Evolutionary conservation across 2,797 vertebrate genomes (phyloP), one percentile per base, ranked within the genome.

Genomic region (Acanthiza pusilla): DNA sequence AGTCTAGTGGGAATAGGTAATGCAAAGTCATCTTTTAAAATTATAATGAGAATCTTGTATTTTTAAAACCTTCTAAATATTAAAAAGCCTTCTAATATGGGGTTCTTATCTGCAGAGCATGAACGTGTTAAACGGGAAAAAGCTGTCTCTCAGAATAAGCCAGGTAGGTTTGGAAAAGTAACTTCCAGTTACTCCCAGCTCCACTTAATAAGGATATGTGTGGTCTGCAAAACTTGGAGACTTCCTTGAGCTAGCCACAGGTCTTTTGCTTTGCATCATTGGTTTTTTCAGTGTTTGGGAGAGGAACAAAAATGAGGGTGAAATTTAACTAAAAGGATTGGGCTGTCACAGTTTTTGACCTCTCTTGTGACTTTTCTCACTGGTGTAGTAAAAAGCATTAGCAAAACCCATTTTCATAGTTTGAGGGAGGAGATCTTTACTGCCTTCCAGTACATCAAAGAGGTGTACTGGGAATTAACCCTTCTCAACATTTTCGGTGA

Each of bases 21-120:
- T 62, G 11, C 13, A 71, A 82, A 76, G 11, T 58, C 5, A 38
- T 32, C 16, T 66, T 77, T 58, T 55, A 30, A 73, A 85, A 68
- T 27, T 10, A 23, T 36, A 54, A 75, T 16, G 7, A 20, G 9
- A 67, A 34, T 54, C 0, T 57, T 54, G 72, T 34, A 2, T 77
- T 91, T 94, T 61, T 45, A 7, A 85, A 85, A 40, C 45, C 9
- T 42, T 38, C 10, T 8, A 48, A 77, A 73, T 61, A 48, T 15
- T 70, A 70, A 53, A 43, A 78, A 58, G 0, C 4, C 1, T 36
- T 66, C 82, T 96, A 85, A 95, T 30, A 5, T 40, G 20, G 4
- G 4, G 6, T 83, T 87, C 63, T 94, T 78, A 18, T 96, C 97
- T 97, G 45, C 95, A 98, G 97, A 96, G 85, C 90, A 95, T 11